phyloP scores from a whole-genome alignment of 2,888 invertebrate species.

The Latheticus oryzae region DNA sequence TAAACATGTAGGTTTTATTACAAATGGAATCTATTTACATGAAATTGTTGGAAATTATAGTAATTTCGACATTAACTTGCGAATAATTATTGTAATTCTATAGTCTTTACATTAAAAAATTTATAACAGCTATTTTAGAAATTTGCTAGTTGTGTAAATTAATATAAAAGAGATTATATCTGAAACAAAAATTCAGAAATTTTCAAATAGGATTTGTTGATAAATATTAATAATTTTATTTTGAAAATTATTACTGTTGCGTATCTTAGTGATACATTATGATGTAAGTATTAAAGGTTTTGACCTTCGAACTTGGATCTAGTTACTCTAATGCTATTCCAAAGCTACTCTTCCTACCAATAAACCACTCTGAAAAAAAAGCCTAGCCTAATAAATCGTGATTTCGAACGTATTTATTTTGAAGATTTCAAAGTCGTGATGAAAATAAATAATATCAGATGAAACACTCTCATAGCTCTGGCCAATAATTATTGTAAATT shows the following conservation, averaged over 20 bases:
- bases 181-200: too few relatives aligned
- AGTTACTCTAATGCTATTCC: too few relatives aligned
- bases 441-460: conserved; percentile 47
- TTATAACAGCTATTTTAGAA: too few relatives aligned
- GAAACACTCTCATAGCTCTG: conserved; percentile 33
- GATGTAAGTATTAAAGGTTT: conserved; percentile 1
- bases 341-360: conserved; percentile 26
- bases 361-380: conserved; percentile 28
- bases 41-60: too few relatives aligned
- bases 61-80: too few relatives aligned
- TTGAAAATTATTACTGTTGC: neutral
- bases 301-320: neutral
- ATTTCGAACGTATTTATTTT: conserved; percentile 42
- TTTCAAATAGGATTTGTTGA: too few relatives aligned
- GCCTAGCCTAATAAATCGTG: conserved; percentile 41
- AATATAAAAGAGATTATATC: too few relatives aligned
- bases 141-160: too few relatives aligned
- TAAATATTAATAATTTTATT: conserved; percentile 6
- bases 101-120: too few relatives aligned
- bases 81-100: too few relatives aligned
- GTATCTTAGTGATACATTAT: conserved; percentile 2
- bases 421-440: conserved; percentile 49
- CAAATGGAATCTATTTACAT: too few relatives aligned
- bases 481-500: conserved; percentile 42
- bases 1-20: too few relatives aligned